Base-by-base conservation (phyloP, 2,113 vertebrate species). In the Tinamus guttatus region DNA sequence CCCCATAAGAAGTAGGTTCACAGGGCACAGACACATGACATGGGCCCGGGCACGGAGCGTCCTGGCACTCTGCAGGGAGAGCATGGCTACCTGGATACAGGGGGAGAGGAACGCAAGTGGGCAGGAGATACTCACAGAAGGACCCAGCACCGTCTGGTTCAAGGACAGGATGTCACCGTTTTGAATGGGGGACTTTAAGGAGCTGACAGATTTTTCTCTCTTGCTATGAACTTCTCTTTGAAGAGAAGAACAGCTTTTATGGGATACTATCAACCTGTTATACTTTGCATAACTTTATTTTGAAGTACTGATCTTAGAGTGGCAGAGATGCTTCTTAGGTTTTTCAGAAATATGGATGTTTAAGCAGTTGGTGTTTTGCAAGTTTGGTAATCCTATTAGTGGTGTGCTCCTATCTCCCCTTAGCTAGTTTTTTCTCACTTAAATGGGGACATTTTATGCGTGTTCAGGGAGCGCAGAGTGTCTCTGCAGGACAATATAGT, bases 171-270 rank as follows among this genome's bases (percentile, higher is more conserved):
- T 76, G 52, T 43, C 15, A 27, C 36, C 25, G 6, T 41, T 24
- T 56, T 84, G 27, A 78, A 3, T 7, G 10, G 17, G n/a, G 69
- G 36, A 45, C 38, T 79, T 67, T 56, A 59, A 84, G 89, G 34
- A 64, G 21, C 51, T 78, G 52, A 88, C 90, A 82, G 2, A 59
- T n/a, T 40, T 40, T 9, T 4, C 3, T 81, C 24, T 90, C 43
- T 90, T 77, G 68, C 60, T 64, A 38, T 91, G 51, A 84, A 64
- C 5, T 81, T 56, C 62, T 87, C 11, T 10, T 65, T 81, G 30
- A 85, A 84, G 84, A 43, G 52, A 81, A 93, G 41, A 47, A 60
- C 47, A 85, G 79, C 2, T 90, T 96, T 94, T 76, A 91, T 58
- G 43, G 32, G 62, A 65, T 54, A 14, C 25, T 64, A 34, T 90